Percentiles rank a stretch among this genome's conserved stretches.
phyloP scores from a whole-genome alignment of 2,888 invertebrate genomes.

The Nasonovia ribisnigri region DNA sequence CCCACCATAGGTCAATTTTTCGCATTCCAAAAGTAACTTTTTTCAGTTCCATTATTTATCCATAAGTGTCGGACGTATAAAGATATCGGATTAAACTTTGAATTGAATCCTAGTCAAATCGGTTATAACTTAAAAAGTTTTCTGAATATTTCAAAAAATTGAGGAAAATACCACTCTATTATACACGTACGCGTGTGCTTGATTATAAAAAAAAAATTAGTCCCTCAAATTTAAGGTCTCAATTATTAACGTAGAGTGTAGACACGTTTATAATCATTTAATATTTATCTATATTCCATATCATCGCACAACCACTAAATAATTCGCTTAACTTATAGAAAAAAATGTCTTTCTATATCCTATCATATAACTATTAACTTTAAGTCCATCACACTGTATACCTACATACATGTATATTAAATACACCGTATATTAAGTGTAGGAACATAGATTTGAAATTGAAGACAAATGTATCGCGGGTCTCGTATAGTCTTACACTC shows the following conservation, averaged over 20 bases:
- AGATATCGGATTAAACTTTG: background rate
- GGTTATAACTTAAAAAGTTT: background rate
- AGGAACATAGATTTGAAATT: background rate
- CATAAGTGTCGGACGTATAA: background rate
- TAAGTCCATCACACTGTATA: background rate
- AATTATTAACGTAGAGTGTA: background rate
- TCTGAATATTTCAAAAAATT: background rate
- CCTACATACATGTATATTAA: background rate
- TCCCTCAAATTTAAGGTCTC: background rate
- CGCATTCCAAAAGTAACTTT: background rate
- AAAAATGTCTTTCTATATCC: background rate
- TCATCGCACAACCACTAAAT: background rate
- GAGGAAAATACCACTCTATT: background rate
- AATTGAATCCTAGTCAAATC: background rate
- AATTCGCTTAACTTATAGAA: background rate
- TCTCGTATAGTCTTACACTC: background rate
- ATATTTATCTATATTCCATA: background rate
- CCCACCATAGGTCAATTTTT: background rate
- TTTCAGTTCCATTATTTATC: background rate
- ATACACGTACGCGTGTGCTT: background rate
- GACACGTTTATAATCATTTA: background rate
- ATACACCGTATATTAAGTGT: background rate
- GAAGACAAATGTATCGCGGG: background rate
- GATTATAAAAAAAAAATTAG: background rate
- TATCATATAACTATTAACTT: background rate